Conservation (phyloP, 2,113 vertebrate genomes). For the Coryphaenoides rupestris region DNA sequence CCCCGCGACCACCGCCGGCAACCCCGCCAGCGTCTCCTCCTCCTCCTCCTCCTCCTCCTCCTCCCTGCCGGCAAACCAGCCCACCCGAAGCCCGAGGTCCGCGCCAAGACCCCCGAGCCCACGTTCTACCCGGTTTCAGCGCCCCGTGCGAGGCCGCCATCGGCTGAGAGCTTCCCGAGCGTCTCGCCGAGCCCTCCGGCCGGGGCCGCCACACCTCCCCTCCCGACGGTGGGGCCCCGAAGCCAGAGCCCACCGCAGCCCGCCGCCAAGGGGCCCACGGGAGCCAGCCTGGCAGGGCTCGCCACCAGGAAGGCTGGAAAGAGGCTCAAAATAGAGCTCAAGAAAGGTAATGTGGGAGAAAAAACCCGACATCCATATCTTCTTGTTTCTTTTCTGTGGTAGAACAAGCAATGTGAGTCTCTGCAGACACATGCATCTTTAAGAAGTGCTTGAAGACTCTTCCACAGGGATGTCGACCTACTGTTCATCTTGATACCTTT, state of each 20-base stretch:
- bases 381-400: no score
- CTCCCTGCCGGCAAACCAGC: not conserved
- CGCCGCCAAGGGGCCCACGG: constrained; percentile 57
- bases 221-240: constrained; percentile 51
- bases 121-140: not conserved
- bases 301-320: constrained; percentile 80
- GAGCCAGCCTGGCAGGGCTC: constrained; percentile 68
- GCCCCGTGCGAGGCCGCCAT: not conserved
- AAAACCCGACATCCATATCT: constrained; percentile 23
- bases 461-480: no score
- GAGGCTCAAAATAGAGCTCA: constrained; percentile 87
- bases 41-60: not conserved
- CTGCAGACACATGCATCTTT: no score
- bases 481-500: no score
- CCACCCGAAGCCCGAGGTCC: not conserved
- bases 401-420: no score
- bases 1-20: constrained; percentile 16
- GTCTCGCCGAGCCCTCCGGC: no score
- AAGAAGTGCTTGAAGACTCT: no score
- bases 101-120: constrained; percentile 30
- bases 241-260: constrained; percentile 58
- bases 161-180: constrained; percentile 11
- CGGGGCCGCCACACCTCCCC: constrained; percentile 28
- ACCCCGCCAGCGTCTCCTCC: constrained; percentile 33
- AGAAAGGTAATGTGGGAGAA: constrained; percentile 80